Evolutionary conservation across 2,888 invertebrate genomes (phyloP), one percentile per base, ranked within the genome.

Genomic region (Alentia gelatinosa): DNA sequence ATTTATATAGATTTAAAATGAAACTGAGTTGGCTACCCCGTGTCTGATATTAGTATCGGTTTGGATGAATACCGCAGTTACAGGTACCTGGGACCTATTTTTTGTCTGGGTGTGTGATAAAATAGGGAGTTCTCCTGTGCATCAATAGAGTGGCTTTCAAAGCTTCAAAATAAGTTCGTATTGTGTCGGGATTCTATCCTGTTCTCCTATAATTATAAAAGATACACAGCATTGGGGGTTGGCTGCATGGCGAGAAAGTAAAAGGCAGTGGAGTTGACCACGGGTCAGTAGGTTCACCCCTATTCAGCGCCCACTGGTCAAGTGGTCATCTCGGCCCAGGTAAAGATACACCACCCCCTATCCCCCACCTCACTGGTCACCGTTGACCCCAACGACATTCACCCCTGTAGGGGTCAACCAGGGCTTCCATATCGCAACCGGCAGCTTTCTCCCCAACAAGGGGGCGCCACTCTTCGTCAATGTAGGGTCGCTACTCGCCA

Each of bases 301-400:
- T 35, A 39, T 35, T 79, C 79, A 79, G 37, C 19, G n/a, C 79
- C 35, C 79, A 79, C 23, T 37, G 68, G 79, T 79, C 79, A 79
- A 35, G 79, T 79, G 79, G 79, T 79, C 79, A 79, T 39, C 35
- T 26, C 35, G 0, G 15, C 1, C 79, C 79, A 79, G 79, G 79
- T 79, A 79, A 35, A 79, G 68, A 12, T n/a, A 79, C 35, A 79
- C 79, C 37, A 19, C 37, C 35, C 79, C 79, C 15, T 79, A 19
- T 39, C 79, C 37, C 56, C 19, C 9, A n/a, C n/a, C 56, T 12
- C 79, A 79, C n/a, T 39, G 35, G 79, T 37, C 79, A 39, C 15
- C 1, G 37, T 0, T 56, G 56, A 56, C 56, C 56, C n/a, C n/a
- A 56, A n/a, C n/a, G 56, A 12, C 56, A 19, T 23, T 35, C 23